These are phyloP conservation scores for Petaurus breviceps DNA, from an alignment of 2,113 vertebrate species.

Conservation along the genomic window DNA sequence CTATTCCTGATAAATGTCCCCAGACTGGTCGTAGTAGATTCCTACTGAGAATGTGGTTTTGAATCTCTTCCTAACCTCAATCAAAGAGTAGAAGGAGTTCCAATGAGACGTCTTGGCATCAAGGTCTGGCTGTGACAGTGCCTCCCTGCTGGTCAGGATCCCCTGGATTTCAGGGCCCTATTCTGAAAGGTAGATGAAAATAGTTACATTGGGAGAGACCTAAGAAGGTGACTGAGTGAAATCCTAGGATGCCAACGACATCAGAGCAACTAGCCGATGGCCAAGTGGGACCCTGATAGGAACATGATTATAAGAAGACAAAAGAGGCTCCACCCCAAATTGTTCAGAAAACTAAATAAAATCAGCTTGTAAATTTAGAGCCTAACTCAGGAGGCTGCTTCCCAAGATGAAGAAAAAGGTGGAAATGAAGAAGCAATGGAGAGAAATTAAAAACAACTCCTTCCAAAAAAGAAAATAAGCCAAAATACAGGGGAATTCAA, in stretches of 20 bases:
- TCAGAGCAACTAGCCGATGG: background rate
- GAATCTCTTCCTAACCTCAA: background rate
- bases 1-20: background rate
- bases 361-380: background rate
- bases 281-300: background rate
- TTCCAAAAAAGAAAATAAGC: conserved; percentile 25
- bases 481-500: background rate
- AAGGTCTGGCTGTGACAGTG: background rate
- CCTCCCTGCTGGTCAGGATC: background rate
- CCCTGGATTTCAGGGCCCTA: background rate
- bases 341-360: background rate
- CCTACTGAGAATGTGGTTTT: background rate
- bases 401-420: conserved; percentile 22
- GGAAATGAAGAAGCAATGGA: conserved; percentile 1
- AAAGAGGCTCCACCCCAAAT: background rate
- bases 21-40: background rate
- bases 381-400: background rate
- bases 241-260: background rate
- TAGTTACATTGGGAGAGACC: background rate
- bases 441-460: background rate
- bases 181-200: background rate
- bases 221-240: background rate
- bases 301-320: background rate
- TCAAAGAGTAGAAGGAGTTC: background rate
- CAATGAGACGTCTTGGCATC: background rate